Base-by-base conservation (phyloP, 2,888 invertebrate species). In the Netelia inedita region DNA sequence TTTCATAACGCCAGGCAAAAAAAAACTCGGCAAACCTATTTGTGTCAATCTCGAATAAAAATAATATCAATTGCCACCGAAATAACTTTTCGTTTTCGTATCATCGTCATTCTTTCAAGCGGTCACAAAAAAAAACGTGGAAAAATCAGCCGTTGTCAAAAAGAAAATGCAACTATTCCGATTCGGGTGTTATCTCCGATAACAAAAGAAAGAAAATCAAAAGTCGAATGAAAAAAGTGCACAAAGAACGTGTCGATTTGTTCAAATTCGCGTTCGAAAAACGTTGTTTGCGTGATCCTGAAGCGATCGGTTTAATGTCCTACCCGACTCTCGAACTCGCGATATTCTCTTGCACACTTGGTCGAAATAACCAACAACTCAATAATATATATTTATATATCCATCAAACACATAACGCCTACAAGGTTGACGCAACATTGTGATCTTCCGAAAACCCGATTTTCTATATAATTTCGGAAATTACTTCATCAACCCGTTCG, bases 111-210 rank as follows among this genome's bases (percentile, higher is more conserved):
- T 63, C 14, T 63, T 63, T 28, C 41, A 9, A 57, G 61, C 55
- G 16, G 41, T 59, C 43, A 55, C 35, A 35, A 35, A 8, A 53
- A 73, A 73, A 61, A 0, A 21, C 35, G 78, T 57, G n/a, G 57
- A 68, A 53, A 35, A 55, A 50, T 78, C 14, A 73, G 79, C 59
- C 46, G n/a, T 82, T 65, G 74, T 78, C 74, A 61, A 57, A 50
- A 63, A 57, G 43, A 63, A 61, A 76, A 35, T 35, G 35, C 5
- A 6, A 35, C 35, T 35, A 35, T 35, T 35, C 0, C 35, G 35
- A 35, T 35, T 35, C 35, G 35, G 8, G 8, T 35, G 35, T 35
- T 35, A 35, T 35, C 35, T 3, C 35, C 35, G 35, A 35, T 35
- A 6, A 35, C 35, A 35, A 35, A 35, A 35, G 3, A 65, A 14